Percentiles rank a stretch among this genome's conserved stretches.
Evolutionary conservation across 2,797 vertebrate species (phyloP).

Genomic region (Cossypha caffra): DNA sequence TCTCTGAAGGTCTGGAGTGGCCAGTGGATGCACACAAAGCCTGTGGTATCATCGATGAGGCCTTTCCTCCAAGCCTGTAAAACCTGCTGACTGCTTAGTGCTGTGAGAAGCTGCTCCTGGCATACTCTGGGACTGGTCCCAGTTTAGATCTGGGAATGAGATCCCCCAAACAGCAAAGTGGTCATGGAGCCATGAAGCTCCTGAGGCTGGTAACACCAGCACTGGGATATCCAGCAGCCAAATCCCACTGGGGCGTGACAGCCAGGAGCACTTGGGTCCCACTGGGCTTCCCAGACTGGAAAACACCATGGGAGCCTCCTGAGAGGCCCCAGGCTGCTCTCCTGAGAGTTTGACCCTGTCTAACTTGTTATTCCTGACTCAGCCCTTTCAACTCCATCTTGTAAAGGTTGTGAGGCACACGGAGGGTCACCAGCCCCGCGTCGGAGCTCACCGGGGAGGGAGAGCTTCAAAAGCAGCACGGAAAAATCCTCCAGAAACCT

Average conservation of each 20-base stretch:
- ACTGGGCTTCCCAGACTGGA: neutral
- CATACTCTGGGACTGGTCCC: neutral
- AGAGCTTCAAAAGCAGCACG: neutral
- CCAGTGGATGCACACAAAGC: neutral
- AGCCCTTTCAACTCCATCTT: constrained; percentile 5
- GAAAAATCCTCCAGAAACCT: constrained; percentile 15
- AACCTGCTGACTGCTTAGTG: neutral
- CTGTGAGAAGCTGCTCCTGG: neutral
- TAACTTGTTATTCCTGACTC: neutral
- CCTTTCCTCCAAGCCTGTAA: neutral
- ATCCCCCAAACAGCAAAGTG: neutral
- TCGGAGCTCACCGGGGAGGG: neutral
- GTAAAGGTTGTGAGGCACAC: constrained; percentile 11
- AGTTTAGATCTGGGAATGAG: neutral
- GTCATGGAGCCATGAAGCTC: neutral
- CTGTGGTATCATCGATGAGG: neutral
- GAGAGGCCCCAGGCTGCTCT: neutral
- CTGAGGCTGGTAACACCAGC: neutral
- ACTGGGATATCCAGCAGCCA: neutral
- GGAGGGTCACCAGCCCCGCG: neutral
- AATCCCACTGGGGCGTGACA: fast-evolving
- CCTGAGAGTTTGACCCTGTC: neutral
- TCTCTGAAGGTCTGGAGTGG: neutral
- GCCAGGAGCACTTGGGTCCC: neutral
- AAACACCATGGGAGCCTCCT: neutral